Evolutionary conservation across 2,113 vertebrate species (phyloP).

Genomic region (Gasterosteus aculeatus): DNA sequence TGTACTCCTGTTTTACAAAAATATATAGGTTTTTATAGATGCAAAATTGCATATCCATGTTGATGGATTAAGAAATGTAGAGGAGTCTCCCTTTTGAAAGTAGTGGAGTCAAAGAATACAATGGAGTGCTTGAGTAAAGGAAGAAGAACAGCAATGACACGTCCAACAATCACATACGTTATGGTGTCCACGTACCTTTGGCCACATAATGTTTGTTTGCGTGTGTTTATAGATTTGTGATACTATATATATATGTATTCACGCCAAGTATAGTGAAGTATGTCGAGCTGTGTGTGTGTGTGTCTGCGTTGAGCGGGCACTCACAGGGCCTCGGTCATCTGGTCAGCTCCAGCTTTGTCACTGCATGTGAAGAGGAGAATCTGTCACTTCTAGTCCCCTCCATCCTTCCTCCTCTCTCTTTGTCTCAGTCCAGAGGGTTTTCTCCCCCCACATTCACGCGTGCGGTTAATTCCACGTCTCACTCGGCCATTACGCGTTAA

Average conservation of each 20-base stretch:
- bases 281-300: slow-evolving; percentile 3
- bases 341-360: slow-evolving; percentile 68
- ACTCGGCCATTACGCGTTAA: slow-evolving; percentile 34
- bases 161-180: neutral
- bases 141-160: neutral
- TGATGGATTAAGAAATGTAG: neutral
- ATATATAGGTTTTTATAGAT: neutral
- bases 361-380: slow-evolving; percentile 73
- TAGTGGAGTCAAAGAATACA: neutral
- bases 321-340: slow-evolving; percentile 69
- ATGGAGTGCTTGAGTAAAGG: neutral
- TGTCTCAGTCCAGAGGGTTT: neutral
- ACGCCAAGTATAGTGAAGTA: neutral
- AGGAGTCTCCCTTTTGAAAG: neutral
- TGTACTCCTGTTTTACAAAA: neutral
- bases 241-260: neutral
- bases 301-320: slow-evolving; percentile 57
- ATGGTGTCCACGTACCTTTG: slow-evolving; percentile 1
- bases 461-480: slow-evolving; percentile 25
- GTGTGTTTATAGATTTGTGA: neutral
- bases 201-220: neutral
- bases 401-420: slow-evolving; percentile 6
- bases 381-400: slow-evolving; percentile 65
- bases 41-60: neutral
- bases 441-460: slow-evolving; percentile 8